phyloP scores from a whole-genome alignment of 2,797 vertebrate species.

The Brachyalestes nurse region DNA sequence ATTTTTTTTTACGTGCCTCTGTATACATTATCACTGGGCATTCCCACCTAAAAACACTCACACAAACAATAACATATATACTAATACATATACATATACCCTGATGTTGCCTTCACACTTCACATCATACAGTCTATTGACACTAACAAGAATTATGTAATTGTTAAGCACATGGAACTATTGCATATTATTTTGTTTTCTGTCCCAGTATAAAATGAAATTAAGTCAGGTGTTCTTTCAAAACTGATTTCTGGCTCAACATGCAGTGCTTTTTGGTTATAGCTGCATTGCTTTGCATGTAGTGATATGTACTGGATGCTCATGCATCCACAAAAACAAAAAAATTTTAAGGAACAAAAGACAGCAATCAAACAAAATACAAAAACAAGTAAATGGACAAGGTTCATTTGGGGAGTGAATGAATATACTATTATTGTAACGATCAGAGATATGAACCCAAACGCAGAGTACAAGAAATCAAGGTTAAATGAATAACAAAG shows the following conservation, averaged over 20 bases:
- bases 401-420: no score
- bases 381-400: neutral
- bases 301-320: slow-evolving; percentile 1
- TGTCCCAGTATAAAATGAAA: neutral
- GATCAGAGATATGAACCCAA: no score
- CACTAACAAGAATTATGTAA: slow-evolving; percentile 20
- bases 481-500: no score
- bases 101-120: slow-evolving; percentile 22
- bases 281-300: neutral
- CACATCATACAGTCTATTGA: neutral
- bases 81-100: neutral
- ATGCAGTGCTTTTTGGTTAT: neutral
- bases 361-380: neutral
- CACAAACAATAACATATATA: neutral
- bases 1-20: neutral
- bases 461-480: no score
- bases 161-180: neutral
- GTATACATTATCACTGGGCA: neutral
- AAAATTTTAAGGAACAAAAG: slow-evolving; percentile 14
- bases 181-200: neutral
- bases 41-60: neutral
- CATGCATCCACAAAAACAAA: neutral
- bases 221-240: neutral
- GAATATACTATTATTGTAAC: no score
- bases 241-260: neutral